Evolutionary conservation across 2,888 invertebrate species (phyloP), one percentile per base, ranked within the genome.

Genomic region (Tipula confusa): DNA sequence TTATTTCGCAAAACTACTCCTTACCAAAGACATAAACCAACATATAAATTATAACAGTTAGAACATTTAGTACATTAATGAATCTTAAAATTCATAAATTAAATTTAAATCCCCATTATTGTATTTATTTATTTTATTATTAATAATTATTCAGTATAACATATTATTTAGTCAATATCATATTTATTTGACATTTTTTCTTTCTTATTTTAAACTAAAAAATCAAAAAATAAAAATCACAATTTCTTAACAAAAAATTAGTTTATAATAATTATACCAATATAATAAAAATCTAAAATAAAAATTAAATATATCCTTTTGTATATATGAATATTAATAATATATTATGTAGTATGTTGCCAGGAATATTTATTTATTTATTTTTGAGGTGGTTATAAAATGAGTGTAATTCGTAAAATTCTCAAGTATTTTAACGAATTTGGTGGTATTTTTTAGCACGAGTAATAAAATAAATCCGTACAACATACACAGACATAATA

Each of bases 301-400:
- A 64, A 24, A 24, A 64, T 64, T 24, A 64, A 64, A 64, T 64
- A 64, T 24, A 15, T 9, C 36, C 5, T 36, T 64, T 64, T 24
- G n/a, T n/a, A n/a, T n/a, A n/a, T n/a, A n/a, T n/a, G n/a, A n/a
- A 64, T 64, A 64, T 18, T 64, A 24, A 64, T n/a, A n/a, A n/a
- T n/a, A n/a, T n/a, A n/a, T n/a, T n/a, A n/a, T n/a, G n/a, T n/a
- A 64, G 18, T 64, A 64, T 64, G 64, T 64, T 64, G 64, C 64
- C 11, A 64, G 64, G 24, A 64, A 64, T 9, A 64, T 64, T 64
- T 64, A 64, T 43, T 43, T 43, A 64, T 9, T 64, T 64, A 1
- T 33, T 33, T 9, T 24, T 64, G 64, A 64, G 64, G 24, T 64
- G 64, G 24, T 64, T 24, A 64, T 24, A 1, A n/a, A n/a, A 24